phyloP scores from a whole-genome alignment of 1,140 invertebrate species.

The Hylaeus volcanicus region DNA sequence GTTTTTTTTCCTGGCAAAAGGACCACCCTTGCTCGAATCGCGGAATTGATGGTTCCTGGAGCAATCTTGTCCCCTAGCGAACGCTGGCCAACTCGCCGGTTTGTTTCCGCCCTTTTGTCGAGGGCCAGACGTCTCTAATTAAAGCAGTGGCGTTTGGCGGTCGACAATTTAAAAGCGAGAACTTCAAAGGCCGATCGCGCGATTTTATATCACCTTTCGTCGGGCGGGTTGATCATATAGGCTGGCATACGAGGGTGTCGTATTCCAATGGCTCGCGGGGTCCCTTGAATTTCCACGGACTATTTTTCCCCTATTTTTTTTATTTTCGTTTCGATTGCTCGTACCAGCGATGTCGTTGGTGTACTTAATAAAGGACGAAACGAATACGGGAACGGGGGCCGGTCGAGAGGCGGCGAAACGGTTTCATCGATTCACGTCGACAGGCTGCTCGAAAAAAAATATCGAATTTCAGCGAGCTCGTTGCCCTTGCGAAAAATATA shows the following conservation, averaged over 20 bases:
- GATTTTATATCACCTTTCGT: conserved; percentile 36
- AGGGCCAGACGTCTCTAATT: conserved; percentile 49
- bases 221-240: background rate
- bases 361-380: conserved; percentile 15
- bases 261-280: background rate
- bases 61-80: background rate
- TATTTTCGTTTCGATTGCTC: background rate
- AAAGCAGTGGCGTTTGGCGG: conserved; percentile 43
- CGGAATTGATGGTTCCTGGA: conserved; percentile 18
- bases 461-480: conserved; percentile 1
- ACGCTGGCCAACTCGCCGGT: conserved; percentile 2
- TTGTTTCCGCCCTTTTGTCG: conserved; percentile 43
- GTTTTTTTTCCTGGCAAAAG: background rate
- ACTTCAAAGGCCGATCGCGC: conserved; percentile 48
- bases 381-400: background rate
- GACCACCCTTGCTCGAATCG: conserved; percentile 9
- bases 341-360: no score
- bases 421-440: background rate
- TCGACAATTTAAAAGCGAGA: conserved; percentile 48
- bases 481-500: no score
- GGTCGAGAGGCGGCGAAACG: background rate
- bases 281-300: background rate
- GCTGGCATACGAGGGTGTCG: no score
- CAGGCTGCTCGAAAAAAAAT: conserved; percentile 10
- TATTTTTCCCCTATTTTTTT: background rate